phyloP scores from a whole-genome alignment of 2,113 vertebrate species.

The Vanacampus margaritifer region DNA sequence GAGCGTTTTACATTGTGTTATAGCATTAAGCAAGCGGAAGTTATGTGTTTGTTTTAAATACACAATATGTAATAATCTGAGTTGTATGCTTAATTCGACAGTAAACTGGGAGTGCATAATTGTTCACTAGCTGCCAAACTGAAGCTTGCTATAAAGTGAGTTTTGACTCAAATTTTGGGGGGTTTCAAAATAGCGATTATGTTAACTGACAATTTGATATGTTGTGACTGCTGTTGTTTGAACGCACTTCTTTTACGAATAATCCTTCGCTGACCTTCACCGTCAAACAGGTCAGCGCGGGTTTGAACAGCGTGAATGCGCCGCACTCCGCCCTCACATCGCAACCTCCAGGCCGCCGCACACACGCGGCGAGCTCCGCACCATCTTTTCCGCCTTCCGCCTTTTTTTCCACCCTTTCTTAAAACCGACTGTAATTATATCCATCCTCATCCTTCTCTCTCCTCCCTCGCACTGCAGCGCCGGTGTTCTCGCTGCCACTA shows the following conservation, averaged over 20 bases:
- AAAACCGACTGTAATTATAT: constrained; percentile 62
- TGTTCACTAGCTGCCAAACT: no score
- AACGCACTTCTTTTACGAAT: background rate
- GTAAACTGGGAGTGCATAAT: no score
- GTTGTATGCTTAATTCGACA: no score
- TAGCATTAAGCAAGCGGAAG: no score
- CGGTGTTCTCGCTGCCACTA: constrained; percentile 54
- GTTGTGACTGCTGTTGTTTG: background rate
- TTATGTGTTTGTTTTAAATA: no score
- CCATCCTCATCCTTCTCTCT: constrained; percentile 48
- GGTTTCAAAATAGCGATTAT: no score
- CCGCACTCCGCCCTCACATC: constrained; percentile 41
- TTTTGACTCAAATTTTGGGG: no score
- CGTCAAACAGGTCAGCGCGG: constrained; percentile 38
- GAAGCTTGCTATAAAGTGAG: no score
- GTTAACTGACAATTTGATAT: background rate
- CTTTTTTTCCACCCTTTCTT: constrained; percentile 49
- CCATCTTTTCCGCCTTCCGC: constrained; percentile 37
- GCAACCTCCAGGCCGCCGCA: constrained; percentile 29
- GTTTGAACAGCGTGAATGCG: constrained; percentile 31
- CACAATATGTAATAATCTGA: no score
- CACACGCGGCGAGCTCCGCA: constrained; percentile 37
- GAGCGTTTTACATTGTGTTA: no score
- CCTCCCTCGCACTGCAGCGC: constrained; percentile 50
- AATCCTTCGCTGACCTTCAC: background rate